phyloP scores from a whole-genome alignment of 2,797 vertebrate species.

The Peromyscus eremicus region DNA sequence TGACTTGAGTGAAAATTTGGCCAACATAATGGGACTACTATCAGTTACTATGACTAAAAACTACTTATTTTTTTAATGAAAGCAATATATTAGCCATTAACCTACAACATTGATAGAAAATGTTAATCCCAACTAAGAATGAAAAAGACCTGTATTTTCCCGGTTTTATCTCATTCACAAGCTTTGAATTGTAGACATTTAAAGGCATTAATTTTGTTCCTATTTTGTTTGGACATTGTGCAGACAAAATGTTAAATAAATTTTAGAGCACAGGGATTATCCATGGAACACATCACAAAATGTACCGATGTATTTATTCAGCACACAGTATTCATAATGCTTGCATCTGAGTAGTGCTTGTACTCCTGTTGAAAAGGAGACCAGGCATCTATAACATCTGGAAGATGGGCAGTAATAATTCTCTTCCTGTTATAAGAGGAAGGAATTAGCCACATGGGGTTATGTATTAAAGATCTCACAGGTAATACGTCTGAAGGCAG shows the following conservation, averaged over 20 bases:
- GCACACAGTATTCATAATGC: neutral
- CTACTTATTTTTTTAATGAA: neutral
- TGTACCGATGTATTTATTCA: neutral
- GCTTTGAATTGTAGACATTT: conserved; percentile 22
- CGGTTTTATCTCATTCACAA: neutral
- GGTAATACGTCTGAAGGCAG: neutral
- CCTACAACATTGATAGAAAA: neutral
- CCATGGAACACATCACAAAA: neutral
- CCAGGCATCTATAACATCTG: neutral
- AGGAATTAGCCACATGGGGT: neutral
- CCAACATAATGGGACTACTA: neutral
- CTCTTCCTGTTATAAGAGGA: conserved; percentile 2
- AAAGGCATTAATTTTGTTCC: neutral
- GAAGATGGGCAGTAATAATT: neutral
- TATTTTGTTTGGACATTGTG: conserved; percentile 20
- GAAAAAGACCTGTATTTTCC: conserved; percentile 35
- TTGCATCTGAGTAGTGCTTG: neutral
- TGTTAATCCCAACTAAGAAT: neutral
- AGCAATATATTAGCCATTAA: neutral
- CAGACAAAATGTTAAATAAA: conserved; percentile 2
- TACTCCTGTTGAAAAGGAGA: neutral
- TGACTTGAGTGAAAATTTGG: conserved; percentile 8
- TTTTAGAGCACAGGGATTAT: neutral
- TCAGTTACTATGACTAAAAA: neutral
- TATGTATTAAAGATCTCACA: neutral